Evolutionary conservation across 2,888 invertebrate species (phyloP).

Genomic region (Caenorhabditis imperialis): DNA sequence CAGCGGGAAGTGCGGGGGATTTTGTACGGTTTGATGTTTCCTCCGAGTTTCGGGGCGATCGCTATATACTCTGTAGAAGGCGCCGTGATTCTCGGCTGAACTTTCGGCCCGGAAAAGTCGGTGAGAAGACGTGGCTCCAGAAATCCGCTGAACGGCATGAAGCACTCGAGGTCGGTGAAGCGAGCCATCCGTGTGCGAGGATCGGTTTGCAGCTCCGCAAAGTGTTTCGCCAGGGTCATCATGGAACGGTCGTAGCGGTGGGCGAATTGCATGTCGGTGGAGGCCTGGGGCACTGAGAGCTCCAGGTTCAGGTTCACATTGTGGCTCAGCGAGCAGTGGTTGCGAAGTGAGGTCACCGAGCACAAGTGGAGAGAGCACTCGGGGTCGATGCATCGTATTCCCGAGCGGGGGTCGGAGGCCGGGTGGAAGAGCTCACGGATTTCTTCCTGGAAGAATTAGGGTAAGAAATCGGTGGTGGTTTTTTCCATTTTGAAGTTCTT

Average conservation of each 20-base stretch:
- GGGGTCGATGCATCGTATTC: neutral
- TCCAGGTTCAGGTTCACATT: neutral
- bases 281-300: neutral
- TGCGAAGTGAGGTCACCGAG: slow-evolving; percentile 6
- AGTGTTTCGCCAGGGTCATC: slow-evolving; percentile 11
- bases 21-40: slow-evolving; percentile 6
- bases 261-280: neutral
- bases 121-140: neutral
- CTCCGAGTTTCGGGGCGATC: neutral
- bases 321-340: slow-evolving; percentile 2
- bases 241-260: slow-evolving; percentile 16
- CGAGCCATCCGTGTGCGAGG: slow-evolving; percentile 11
- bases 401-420: neutral
- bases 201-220: slow-evolving; percentile 2
- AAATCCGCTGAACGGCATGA: slow-evolving; percentile 24
- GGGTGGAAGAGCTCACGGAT: slow-evolving; percentile 12
- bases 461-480: no score
- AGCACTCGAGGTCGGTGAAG: slow-evolving; percentile 37
- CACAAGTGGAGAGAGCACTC: neutral
- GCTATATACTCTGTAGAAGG: no score
- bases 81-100: no score
- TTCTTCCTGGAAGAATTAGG: no score
- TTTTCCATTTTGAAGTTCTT: no score
- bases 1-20: slow-evolving; percentile 13
- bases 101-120: no score